These are phyloP conservation scores for Lepisosteus osseus DNA, from an alignment of 2,113 vertebrate genomes.

Conservation along the genomic window DNA sequence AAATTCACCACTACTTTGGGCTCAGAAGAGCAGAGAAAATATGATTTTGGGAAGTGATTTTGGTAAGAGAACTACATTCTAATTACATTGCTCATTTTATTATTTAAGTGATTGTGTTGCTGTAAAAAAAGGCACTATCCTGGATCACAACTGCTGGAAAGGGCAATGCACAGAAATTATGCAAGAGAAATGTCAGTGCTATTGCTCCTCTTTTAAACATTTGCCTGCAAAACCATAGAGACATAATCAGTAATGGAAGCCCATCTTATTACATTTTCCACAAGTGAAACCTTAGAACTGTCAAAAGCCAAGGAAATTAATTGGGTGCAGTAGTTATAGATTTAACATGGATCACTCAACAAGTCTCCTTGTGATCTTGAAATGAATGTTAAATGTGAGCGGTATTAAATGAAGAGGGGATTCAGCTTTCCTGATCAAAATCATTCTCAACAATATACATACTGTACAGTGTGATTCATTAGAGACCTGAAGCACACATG, in stretches of 20 bases:
- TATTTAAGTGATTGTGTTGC: too few species aligned
- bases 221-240: too few species aligned
- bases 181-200: too few species aligned
- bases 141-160: too few species aligned
- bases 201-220: too few species aligned
- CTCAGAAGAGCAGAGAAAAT: too few species aligned
- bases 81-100: too few species aligned
- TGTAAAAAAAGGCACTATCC: too few species aligned
- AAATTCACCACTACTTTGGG: too few species aligned
- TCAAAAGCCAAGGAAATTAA: slow-evolving; percentile 10
- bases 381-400: slow-evolving; percentile 3
- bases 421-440: slow-evolving; percentile 1
- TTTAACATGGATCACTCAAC: slow-evolving; percentile 15
- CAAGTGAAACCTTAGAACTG: slow-evolving; percentile 1
- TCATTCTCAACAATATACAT: background rate
- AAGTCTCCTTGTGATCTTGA: slow-evolving; percentile 17
- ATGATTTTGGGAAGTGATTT: too few species aligned
- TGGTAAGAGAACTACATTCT: too few species aligned
- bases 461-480: background rate
- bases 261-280: background rate
- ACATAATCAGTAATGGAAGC: background rate
- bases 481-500: background rate
- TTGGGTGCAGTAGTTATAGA: slow-evolving; percentile 5
- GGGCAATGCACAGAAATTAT: too few species aligned
- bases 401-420: background rate